Evolutionary conservation across 2,888 invertebrate species (phyloP).

Genomic region (Dasypolia templi): DNA sequence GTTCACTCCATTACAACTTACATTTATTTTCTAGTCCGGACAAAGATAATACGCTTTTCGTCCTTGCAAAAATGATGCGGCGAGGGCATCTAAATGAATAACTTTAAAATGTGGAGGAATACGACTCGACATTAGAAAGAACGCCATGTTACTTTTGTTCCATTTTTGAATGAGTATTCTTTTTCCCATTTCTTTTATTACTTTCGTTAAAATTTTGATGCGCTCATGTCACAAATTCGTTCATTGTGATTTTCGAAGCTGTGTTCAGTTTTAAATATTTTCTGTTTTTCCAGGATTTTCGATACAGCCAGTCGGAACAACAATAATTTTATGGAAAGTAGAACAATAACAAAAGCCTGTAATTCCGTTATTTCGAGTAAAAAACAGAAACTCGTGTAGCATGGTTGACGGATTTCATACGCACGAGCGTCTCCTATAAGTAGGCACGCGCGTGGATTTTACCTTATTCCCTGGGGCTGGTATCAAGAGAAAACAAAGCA

Average conservation of each 20-base stretch:
- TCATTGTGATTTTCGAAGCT: not conserved
- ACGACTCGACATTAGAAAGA: conserved; percentile 11
- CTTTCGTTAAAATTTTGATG: not conserved
- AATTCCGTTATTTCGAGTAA: conserved; percentile 13
- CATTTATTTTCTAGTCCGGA: conserved; percentile 38
- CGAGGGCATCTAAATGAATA: conserved; percentile 52
- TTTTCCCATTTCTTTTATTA: not conserved
- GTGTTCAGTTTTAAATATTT: not conserved
- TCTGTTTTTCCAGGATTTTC: not conserved
- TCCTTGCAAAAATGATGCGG: conserved; percentile 48
- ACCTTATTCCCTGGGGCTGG: conserved; percentile 16
- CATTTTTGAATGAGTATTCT: conserved; percentile 28
- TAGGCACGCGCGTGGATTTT: not conserved
- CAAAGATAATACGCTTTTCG: conserved; percentile 50
- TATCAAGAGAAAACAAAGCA: conserved; percentile 12
- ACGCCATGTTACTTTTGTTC: conserved; percentile 23
- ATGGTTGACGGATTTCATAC: conserved; percentile 44
- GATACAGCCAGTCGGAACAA: not conserved
- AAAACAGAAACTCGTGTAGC: conserved; percentile 40
- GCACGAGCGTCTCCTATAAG: conserved; percentile 25
- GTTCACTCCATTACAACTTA: conserved; percentile 26
- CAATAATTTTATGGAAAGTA: conserved; percentile 6
- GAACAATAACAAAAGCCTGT: conserved; percentile 21
- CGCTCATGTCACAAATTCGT: not conserved
- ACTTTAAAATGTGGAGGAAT: conserved; percentile 39